These are phyloP conservation scores for Strix aluco DNA, from an alignment of 2,113 vertebrate genomes.

Conservation along the genomic window DNA sequence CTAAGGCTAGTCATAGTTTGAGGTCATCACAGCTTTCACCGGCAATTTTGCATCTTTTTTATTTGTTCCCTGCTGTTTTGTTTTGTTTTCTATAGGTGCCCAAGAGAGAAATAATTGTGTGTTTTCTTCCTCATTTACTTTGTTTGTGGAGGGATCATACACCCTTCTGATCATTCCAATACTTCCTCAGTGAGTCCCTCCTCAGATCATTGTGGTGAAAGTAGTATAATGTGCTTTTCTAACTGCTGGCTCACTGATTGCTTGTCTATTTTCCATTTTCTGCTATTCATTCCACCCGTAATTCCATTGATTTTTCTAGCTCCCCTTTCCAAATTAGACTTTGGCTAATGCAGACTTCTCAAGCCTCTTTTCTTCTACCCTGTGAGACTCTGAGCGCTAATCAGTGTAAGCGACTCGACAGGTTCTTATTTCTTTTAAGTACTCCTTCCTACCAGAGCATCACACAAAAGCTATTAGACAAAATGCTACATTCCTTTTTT, in stretches of 20 bases:
- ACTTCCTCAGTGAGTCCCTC: not conserved
- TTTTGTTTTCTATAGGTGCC: not conserved
- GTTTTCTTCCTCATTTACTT: not conserved
- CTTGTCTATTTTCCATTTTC: not conserved
- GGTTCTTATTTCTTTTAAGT: not conserved
- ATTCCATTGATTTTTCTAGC: not conserved
- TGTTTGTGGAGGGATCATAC: not conserved
- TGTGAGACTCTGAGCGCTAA: not conserved
- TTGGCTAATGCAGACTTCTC: not conserved
- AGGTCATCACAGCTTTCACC: not conserved
- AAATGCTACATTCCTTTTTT: not conserved
- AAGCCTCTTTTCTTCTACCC: not conserved
- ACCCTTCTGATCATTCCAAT: not conserved
- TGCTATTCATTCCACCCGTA: not conserved
- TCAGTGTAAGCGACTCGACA: not conserved
- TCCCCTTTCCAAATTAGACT: not conserved
- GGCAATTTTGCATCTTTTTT: not conserved
- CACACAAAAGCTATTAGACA: not conserved
- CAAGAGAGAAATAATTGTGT: constrained; percentile 11
- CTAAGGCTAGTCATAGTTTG: not conserved
- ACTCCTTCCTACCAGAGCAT: not conserved
- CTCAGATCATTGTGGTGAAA: not conserved
- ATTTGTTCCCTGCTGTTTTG: not conserved
- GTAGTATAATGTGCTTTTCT: not conserved
- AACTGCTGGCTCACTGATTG: not conserved